phyloP scores from a whole-genome alignment of 2,888 invertebrate species.

The Rhagonycha lutea region DNA sequence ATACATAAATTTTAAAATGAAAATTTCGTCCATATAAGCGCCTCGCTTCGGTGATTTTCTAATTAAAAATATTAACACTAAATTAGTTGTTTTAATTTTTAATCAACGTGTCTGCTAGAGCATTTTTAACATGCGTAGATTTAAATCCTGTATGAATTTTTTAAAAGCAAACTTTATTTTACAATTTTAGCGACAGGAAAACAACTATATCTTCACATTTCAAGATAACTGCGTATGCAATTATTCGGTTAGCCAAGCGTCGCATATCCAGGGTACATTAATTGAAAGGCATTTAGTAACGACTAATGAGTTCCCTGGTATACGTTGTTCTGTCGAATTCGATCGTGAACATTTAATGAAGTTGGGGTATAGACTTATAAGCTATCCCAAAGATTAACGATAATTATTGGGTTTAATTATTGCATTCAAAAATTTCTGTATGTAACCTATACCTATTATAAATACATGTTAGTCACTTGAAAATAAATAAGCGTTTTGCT shows the following conservation, averaged over 20 bases:
- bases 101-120: background rate
- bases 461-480: background rate
- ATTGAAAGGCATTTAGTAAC: slow-evolving; percentile 47
- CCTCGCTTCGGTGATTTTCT: background rate
- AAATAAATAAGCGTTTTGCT: background rate
- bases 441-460: too few species aligned
- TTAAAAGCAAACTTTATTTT: background rate
- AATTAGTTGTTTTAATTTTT: background rate
- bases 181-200: background rate
- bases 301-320: slow-evolving; percentile 47
- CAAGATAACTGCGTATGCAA: slow-evolving; percentile 16
- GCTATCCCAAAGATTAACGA: slow-evolving; percentile 32
- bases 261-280: slow-evolving; percentile 37
- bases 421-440: background rate
- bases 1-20: background rate
- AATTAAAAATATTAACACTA: background rate
- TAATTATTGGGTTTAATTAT: background rate
- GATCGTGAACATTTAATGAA: slow-evolving; percentile 52
- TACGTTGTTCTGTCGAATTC: slow-evolving; percentile 42
- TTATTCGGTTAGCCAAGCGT: slow-evolving; percentile 31
- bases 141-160: background rate
- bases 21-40: background rate
- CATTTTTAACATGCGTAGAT: background rate
- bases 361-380: slow-evolving; percentile 34
- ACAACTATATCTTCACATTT: slow-evolving; percentile 1